phyloP scores from a whole-genome alignment of 2,888 invertebrate species.

The Acholoe squamosa region DNA sequence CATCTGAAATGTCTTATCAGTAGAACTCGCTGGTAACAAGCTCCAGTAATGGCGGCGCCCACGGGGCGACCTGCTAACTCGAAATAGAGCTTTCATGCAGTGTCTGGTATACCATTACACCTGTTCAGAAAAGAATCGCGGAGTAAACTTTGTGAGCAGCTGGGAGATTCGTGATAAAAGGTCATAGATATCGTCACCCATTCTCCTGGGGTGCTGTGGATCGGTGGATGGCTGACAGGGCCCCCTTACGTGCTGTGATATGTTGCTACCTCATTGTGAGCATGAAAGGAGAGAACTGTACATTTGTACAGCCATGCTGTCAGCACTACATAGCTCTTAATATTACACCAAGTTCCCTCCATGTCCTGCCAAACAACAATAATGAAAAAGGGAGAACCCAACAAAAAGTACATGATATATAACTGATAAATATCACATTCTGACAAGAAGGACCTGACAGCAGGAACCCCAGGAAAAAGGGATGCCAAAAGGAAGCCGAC shows the following conservation, averaged over 20 bases:
- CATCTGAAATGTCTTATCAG: no score
- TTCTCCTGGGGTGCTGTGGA: background rate
- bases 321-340: background rate
- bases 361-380: background rate
- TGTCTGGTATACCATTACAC: no score
- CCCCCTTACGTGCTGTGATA: background rate
- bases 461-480: background rate
- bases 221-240: background rate
- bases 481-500: background rate
- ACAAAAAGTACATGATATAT: no score
- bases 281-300: background rate
- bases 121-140: no score
- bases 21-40: no score
- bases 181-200: slow-evolving; percentile 16
- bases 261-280: background rate
- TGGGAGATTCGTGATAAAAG: background rate
- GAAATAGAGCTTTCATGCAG: no score
- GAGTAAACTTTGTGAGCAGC: no score
- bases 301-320: background rate
- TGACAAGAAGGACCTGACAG: background rate
- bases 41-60: no score
- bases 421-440: background rate
- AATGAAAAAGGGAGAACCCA: background rate
- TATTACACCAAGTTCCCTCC: background rate
- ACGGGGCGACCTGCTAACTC: no score